Evolutionary conservation across 1,140 invertebrate species (phyloP), one percentile per base, ranked within the genome.

Genomic region (Nymphalis io): DNA sequence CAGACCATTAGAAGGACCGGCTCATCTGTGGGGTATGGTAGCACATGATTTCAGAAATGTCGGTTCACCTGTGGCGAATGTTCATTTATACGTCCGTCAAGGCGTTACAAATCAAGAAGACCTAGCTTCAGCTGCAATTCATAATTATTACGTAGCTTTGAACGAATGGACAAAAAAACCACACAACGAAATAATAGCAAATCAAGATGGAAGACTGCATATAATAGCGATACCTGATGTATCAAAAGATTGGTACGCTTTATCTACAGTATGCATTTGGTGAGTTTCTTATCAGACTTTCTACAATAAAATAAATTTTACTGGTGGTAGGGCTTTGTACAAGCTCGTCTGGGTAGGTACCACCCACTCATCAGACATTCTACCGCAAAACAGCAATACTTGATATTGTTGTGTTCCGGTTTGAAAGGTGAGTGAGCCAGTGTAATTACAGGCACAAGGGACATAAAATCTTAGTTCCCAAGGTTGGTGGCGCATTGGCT

Each of bases 201-300:
- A 84, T 69, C 87, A 90, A 75, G 72, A 82, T 60, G 77, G 68
- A 13, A 72, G 55, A 27, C 66, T 90, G 77, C 73, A 82, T 68
- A 70, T 91, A 13, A 66, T 89, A 5, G 88, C 87, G 5, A 15
- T 90, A 48, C 87, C 89, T n/a, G 88, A 90, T 75, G 60, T 85
- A 0, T 27, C 73, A 33, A 73, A 53, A 6, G 81, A 87, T 60
- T 91, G 88, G 89, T 71, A 82, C 53, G 74, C 85, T 0, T 67
- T 91, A 16, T 89, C 87, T 0, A 82, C 76, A 1, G 73, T 90
- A 4, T 83, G 78, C n/a, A 83, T 91, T 65, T 91, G 89, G 88
- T 91, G 68, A 84, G 88, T 81, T 39, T 15, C 59, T 68, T 65
- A 48, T 27, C 27, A 38, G n/a, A 53, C 33, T 27, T 51, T 51